These are phyloP conservation scores for Salvelinus alpinus DNA, from an alignment of 2,113 vertebrate genomes.

Conservation along the genomic window DNA sequence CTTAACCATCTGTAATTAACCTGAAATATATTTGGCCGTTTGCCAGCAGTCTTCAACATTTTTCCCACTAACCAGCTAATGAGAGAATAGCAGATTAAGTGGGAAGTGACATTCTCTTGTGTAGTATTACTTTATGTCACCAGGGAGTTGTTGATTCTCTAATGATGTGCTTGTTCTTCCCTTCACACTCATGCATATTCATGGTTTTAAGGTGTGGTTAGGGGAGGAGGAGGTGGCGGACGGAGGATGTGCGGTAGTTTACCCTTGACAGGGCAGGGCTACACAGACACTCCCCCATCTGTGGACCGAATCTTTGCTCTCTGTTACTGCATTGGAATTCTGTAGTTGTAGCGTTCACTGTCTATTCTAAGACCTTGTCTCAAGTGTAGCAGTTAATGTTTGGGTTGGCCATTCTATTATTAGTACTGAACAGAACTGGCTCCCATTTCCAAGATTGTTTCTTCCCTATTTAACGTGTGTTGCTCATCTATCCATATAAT, in stretches of 20 bases:
- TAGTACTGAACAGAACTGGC: neutral
- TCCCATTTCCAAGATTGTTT: neutral
- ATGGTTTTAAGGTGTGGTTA: conserved; percentile 69
- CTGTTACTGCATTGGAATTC: conserved; percentile 66
- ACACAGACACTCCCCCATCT: conserved; percentile 70
- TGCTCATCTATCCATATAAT: too few species aligned
- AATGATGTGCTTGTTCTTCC: conserved; percentile 66
- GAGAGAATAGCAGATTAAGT: conserved; percentile 37
- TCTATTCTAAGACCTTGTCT: conserved; percentile 61
- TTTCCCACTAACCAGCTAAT: conserved; percentile 27
- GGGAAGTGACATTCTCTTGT: conserved; percentile 36
- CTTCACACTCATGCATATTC: conserved; percentile 74
- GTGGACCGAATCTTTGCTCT: conserved; percentile 72
- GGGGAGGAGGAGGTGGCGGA: conserved; percentile 19
- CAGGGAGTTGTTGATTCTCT: conserved; percentile 72
- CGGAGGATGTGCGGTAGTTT: conserved; percentile 50
- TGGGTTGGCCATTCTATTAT: conserved; percentile 23
- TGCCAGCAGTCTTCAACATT: too few species aligned
- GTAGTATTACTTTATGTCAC: conserved; percentile 52
- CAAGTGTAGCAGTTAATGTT: conserved; percentile 45
- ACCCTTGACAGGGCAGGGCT: conserved; percentile 72
- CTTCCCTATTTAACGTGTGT: neutral
- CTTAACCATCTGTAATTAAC: too few species aligned
- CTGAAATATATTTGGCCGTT: too few species aligned
- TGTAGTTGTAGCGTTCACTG: conserved; percentile 53